Evolutionary conservation across 2,113 vertebrate species (phyloP).

Genomic region (Dolichallabes microphthalmus): DNA sequence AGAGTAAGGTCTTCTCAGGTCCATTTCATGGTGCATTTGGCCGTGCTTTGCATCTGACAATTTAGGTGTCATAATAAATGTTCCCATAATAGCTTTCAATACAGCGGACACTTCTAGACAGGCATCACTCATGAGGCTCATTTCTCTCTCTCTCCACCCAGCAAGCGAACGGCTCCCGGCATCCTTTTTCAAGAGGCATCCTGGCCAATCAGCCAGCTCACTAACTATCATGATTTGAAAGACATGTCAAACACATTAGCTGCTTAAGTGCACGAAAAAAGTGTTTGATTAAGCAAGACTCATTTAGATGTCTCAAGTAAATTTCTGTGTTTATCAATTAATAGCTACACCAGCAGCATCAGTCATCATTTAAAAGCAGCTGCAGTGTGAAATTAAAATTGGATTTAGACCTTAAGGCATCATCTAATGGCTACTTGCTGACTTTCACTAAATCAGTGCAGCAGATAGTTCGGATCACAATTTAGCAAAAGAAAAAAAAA

Average conservation of each 20-base stretch:
- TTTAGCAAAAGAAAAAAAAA: slow-evolving; percentile 46
- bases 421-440: slow-evolving; percentile 48
- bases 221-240: slow-evolving; percentile 55
- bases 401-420: slow-evolving; percentile 44
- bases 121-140: slow-evolving; percentile 41
- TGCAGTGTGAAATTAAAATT: slow-evolving; percentile 60
- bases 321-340: slow-evolving; percentile 61
- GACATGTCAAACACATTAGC: slow-evolving; percentile 57
- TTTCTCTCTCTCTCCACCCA: slow-evolving; percentile 13
- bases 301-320: slow-evolving; percentile 45
- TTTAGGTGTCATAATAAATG: slow-evolving; percentile 56
- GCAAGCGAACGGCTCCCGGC: slow-evolving; percentile 57
- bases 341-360: slow-evolving; percentile 58
- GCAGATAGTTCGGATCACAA: slow-evolving; percentile 53
- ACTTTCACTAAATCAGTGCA: slow-evolving; percentile 58
- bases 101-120: slow-evolving; percentile 53
- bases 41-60: slow-evolving; percentile 50
- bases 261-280: slow-evolving; percentile 54
- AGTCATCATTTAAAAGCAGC: slow-evolving; percentile 49
- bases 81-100: slow-evolving; percentile 55
- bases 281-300: slow-evolving; percentile 60
- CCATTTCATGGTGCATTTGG: slow-evolving; percentile 54
- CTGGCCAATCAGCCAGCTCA: slow-evolving; percentile 56
- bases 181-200: slow-evolving; percentile 53
- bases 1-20: slow-evolving; percentile 52